Base-by-base conservation (phyloP, 2,888 invertebrate genomes). In the Agrotis ipsilon region DNA sequence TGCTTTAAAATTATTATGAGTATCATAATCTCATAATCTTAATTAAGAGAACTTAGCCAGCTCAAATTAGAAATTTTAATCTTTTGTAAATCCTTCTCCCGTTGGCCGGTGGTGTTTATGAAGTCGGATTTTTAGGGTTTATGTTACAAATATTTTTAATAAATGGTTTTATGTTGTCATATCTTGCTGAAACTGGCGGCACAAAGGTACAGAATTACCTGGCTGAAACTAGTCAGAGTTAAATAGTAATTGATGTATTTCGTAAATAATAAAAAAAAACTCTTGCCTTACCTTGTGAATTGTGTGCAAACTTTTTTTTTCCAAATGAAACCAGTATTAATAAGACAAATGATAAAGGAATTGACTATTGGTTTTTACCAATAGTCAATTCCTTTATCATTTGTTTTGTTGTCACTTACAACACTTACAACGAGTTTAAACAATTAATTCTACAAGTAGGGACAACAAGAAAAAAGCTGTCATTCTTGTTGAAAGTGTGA, bases 11-110 rank as follows among this genome's bases (percentile, higher is more conserved):
- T 94, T 92, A 93, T 94, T 92, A 94, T 91, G 92, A 94, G 94
- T 94, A 95, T 93, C 93, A 94, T 94, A 94, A 95, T 95, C 93
- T 92, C 89, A 91, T 94, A 94, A 96, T 95, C 94, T 94, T 94
- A 95, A 96, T 96, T 94, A 94, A 92, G 93, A 93, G 92, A 92
- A 93, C 90, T 94, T 89, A 89, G 91, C 86, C 89, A 91, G 91
- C 87, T 91, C 90, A 92, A 94, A 93, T 94, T 93, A 92, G 88
- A 94, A 93, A 93, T 93, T 94, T 94, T 93, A 94, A 95, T 94
- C 92, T 91, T 86, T 85, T 88, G 88, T 86, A 93, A 94, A 94
- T 92, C 93, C 89, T 85, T 84, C 85, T 81, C 77, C 85, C 84
- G 86, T 80, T 86, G 85, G 84, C 83, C 80, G 81, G 81, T 84